These are phyloP conservation scores for Sebastes melanostomus DNA, from an alignment of 2,797 vertebrate genomes.

Conservation along the genomic window DNA sequence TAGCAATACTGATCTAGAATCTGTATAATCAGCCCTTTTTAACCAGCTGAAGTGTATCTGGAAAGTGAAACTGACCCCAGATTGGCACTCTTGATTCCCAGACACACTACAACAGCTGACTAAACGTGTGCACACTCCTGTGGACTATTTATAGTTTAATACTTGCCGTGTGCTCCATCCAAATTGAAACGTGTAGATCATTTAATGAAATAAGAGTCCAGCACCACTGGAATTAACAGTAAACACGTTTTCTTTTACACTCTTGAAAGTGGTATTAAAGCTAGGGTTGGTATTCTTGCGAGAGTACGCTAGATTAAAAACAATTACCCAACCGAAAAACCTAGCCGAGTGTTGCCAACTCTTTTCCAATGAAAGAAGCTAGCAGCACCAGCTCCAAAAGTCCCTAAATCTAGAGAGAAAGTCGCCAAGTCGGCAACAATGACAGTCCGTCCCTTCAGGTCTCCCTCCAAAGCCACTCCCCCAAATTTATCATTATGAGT, in stretches of 20 bases:
- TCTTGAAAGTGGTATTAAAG: neutral
- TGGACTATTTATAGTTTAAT: conserved; percentile 9
- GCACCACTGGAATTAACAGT: conserved; percentile 19
- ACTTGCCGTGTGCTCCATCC: conserved; percentile 9
- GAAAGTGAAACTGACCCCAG: conserved; percentile 6
- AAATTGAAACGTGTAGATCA: neutral
- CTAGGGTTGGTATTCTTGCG: neutral
- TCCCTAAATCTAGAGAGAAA: too few relatives aligned
- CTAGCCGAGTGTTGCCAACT: too few relatives aligned
- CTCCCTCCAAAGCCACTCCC: too few relatives aligned
- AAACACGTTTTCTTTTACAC: conserved; percentile 35
- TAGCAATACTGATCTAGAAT: conserved; percentile 6
- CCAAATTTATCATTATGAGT: too few relatives aligned
- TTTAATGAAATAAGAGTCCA: conserved; percentile 3
- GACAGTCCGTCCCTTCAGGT: too few relatives aligned
- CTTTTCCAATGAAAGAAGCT: too few relatives aligned
- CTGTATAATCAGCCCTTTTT: neutral
- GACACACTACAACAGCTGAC: neutral
- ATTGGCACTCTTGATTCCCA: conserved; percentile 19
- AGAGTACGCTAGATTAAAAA: neutral
- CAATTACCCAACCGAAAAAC: neutral
- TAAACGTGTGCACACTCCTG: neutral
- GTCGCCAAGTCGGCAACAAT: too few relatives aligned
- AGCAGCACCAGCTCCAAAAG: too few relatives aligned
- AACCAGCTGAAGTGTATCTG: neutral